These are phyloP conservation scores for Alcedo quadribrachys DNA, from an alignment of 2,797 vertebrate species.

Conservation along the genomic window DNA sequence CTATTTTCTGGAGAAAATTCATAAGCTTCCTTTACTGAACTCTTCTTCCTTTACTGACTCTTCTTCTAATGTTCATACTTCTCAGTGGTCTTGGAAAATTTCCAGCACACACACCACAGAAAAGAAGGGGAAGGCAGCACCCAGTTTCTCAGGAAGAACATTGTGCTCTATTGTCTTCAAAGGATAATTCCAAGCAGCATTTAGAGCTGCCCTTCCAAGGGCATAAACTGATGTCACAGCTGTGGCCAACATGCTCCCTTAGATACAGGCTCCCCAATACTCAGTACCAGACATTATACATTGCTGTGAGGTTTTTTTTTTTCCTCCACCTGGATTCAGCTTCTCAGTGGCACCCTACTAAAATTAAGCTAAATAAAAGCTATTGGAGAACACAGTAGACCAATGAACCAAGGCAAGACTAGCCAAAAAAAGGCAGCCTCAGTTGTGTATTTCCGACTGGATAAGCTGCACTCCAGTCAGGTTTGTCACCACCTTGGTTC, in stretches of 20 bases:
- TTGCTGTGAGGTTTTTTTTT: rapidly evolving
- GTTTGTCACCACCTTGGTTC: neutral
- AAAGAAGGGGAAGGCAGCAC: neutral
- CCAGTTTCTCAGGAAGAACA: neutral
- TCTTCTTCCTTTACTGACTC: too few species aligned
- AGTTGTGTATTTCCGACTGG: neutral
- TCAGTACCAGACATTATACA: neutral
- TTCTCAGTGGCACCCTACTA: neutral
- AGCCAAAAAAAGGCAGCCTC: neutral
- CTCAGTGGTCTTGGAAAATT: neutral
- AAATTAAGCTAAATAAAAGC: neutral
- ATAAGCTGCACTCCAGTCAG: neutral
- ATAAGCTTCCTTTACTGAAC: neutral
- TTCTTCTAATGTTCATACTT: neutral
- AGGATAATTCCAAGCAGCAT: neutral
- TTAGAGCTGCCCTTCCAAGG: neutral
- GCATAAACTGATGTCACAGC: neutral
- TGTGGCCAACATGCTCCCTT: neutral
- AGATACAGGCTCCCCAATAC: neutral
- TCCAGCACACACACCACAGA: neutral
- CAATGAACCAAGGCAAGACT: rapidly evolving
- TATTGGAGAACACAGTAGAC: neutral
- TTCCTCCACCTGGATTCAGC: rapidly evolving
- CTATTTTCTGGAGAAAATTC: neutral
- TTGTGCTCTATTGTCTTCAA: neutral